Evolutionary conservation across 2,888 invertebrate genomes (phyloP).

Genomic region (Drosophila incognita): DNA sequence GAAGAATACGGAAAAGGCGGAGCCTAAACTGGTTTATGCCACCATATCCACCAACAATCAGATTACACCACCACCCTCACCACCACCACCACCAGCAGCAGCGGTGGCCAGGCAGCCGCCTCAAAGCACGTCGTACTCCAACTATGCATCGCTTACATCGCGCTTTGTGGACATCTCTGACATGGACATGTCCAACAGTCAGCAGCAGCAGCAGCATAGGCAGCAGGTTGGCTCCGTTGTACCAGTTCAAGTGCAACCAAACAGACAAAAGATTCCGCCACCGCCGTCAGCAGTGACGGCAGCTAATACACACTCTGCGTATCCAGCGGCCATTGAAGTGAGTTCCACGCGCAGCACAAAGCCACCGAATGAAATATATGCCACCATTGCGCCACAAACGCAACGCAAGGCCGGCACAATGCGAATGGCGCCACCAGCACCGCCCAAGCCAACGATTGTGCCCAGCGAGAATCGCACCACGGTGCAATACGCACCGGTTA

Average conservation of each 20-base stretch:
- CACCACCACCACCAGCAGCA: slow-evolving; percentile 36
- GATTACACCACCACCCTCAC: slow-evolving; percentile 60
- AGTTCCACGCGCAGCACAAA: slow-evolving; percentile 23
- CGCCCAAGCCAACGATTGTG: slow-evolving; percentile 54
- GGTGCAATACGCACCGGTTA: slow-evolving; percentile 25
- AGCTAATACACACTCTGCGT: slow-evolving; percentile 43
- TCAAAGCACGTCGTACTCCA: slow-evolving; percentile 35
- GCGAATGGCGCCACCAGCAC: slow-evolving; percentile 57
- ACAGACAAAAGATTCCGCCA: slow-evolving; percentile 51
- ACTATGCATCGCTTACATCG: slow-evolving; percentile 65
- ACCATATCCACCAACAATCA: slow-evolving; percentile 71
- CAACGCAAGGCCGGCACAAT: slow-evolving; percentile 60
- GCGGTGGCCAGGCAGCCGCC: neutral
- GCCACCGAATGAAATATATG: slow-evolving; percentile 41
- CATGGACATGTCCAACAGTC: slow-evolving; percentile 42
- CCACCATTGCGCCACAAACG: slow-evolving; percentile 63
- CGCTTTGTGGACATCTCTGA: slow-evolving; percentile 67
- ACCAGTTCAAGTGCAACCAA: slow-evolving; percentile 55
- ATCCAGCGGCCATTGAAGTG: slow-evolving; percentile 52
- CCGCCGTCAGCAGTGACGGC: slow-evolving; percentile 68
- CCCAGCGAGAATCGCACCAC: slow-evolving; percentile 25
- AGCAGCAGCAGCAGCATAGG: slow-evolving; percentile 10
- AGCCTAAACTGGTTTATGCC: slow-evolving; percentile 63
- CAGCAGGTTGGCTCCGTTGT: slow-evolving; percentile 49
- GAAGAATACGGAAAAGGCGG: slow-evolving; percentile 18